Evolutionary conservation across 2,888 invertebrate genomes (phyloP), one percentile per base, ranked within the genome.

Genomic region (Morpho helenor): DNA sequence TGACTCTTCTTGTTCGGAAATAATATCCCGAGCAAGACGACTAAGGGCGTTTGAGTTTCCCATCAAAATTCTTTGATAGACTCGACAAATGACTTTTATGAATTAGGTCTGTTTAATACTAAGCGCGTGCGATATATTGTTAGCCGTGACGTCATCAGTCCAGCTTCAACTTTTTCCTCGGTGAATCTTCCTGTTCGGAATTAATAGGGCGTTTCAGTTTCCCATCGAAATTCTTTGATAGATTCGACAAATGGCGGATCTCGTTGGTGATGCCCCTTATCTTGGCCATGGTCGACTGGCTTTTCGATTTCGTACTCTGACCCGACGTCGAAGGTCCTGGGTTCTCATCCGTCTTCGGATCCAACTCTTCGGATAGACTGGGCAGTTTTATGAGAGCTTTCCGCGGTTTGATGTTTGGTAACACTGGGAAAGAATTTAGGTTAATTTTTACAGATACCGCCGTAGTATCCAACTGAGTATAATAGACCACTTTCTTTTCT

Each of bases 361-460:
- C 80, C 0, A 66, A 58, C 5, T 77, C 78, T 57, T 85, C 83
- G 0, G 84, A 80, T 0, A 87, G 59, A 43, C 82, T 84, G 0
- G 90, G 89, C 9, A 88, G 69, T 9, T 82, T 85, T 63, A 90
- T 85, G 1, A 79, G 53, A 0, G 90, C 76, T 43, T 86, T 87
- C 0, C 90, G 72, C 0, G 88, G 89, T 59, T 87, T 86, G 46
- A 91, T 91, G 72, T 91, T 91, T n/a, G 88, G 80, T 2, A 82
- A 61, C 22, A 75, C 87, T 88, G 80, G 0, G 75, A 75, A 52
- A 51, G 23, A 57, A 42, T 45, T 42, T 9, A 39, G 1, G 45
- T 10, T 16, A 7, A 45, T 23, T 43, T 44, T 16, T 40, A 22
- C 16, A 31, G 1, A 9, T 16, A 16, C 16, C 2, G 16, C 16